Conservation (phyloP, 2,888 invertebrate genomes). For the Polylopha cassiicola region DNA sequence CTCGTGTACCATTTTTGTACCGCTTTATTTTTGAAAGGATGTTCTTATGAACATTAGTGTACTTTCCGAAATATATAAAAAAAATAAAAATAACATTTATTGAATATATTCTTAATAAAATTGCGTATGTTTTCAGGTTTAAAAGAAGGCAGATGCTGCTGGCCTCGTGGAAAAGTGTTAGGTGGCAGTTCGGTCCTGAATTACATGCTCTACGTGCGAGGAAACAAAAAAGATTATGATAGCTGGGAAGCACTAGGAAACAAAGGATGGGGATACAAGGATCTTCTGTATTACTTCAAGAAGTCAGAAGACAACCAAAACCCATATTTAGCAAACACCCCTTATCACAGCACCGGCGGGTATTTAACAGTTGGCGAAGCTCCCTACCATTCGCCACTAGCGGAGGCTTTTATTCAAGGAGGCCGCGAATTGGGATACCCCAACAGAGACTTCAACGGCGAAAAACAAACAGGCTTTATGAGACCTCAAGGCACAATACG, state of each 20-base stretch:
- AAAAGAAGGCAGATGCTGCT: slow-evolving; percentile 90
- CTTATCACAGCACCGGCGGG: slow-evolving; percentile 88
- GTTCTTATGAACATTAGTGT: too few relatives aligned
- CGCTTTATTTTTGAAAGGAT: too few relatives aligned
- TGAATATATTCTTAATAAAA: slow-evolving; percentile 6
- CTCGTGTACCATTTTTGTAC: too few relatives aligned
- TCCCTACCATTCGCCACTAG: slow-evolving; percentile 90
- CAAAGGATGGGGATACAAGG: slow-evolving; percentile 90
- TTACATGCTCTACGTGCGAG: slow-evolving; percentile 94
- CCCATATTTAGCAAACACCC: slow-evolving; percentile 87
- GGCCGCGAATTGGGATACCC: slow-evolving; percentile 90
- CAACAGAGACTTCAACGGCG: slow-evolving; percentile 92
- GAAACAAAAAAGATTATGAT: slow-evolving; percentile 93
- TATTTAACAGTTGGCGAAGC: slow-evolving; percentile 91
- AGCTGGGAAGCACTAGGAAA: slow-evolving; percentile 92
- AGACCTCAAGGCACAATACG: slow-evolving; percentile 89
- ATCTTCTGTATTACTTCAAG: slow-evolving; percentile 89
- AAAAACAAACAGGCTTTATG: slow-evolving; percentile 92
- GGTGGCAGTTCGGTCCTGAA: slow-evolving; percentile 94
- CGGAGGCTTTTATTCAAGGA: slow-evolving; percentile 88
- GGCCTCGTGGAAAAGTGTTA: slow-evolving; percentile 94
- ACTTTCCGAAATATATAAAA: too few relatives aligned
- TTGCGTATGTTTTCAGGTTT: slow-evolving; percentile 79
- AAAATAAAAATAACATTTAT: too few relatives aligned
- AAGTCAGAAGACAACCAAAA: slow-evolving; percentile 95